These are phyloP conservation scores for Platynereis dumerilii DNA, from an alignment of 2,888 invertebrate species.

Conservation along the genomic window DNA sequence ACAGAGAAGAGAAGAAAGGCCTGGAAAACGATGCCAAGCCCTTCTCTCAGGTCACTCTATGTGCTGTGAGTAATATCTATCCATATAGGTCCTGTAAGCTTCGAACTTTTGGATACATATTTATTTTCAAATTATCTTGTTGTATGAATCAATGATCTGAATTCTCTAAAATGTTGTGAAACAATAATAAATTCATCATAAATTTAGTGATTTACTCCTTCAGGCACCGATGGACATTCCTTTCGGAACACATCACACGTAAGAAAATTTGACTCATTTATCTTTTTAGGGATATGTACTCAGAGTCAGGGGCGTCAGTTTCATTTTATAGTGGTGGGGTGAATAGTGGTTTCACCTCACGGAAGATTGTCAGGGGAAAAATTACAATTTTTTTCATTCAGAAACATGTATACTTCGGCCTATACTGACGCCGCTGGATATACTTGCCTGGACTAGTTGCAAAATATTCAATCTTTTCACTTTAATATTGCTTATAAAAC, in stretches of 20 bases:
- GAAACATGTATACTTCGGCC: no score
- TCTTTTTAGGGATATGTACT: neutral
- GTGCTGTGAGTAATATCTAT: slow-evolving; percentile 47
- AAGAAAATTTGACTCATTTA: slow-evolving; percentile 64
- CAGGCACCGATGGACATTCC: slow-evolving; percentile 77
- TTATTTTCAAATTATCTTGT: slow-evolving; percentile 4
- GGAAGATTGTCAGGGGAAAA: no score
- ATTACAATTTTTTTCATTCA: no score
- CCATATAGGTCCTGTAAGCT: neutral
- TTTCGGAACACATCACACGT: slow-evolving; percentile 89
- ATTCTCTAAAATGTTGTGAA: neutral
- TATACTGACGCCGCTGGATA: no score
- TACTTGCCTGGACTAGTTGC: no score
- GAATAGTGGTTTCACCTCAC: neutral
- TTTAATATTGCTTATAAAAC: no score
- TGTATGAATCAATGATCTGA: neutral
- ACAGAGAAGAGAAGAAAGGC: slow-evolving; percentile 68
- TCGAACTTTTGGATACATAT: neutral
- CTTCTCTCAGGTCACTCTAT: slow-evolving; percentile 55
- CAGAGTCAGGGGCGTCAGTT: no score
- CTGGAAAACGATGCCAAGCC: slow-evolving; percentile 63
- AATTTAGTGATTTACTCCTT: slow-evolving; percentile 66
- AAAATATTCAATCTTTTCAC: no score
- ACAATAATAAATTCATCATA: neutral
- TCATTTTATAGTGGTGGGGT: no score